Evolutionary conservation across 2,888 invertebrate genomes (phyloP).

Genomic region (Athetis lepigone): DNA sequence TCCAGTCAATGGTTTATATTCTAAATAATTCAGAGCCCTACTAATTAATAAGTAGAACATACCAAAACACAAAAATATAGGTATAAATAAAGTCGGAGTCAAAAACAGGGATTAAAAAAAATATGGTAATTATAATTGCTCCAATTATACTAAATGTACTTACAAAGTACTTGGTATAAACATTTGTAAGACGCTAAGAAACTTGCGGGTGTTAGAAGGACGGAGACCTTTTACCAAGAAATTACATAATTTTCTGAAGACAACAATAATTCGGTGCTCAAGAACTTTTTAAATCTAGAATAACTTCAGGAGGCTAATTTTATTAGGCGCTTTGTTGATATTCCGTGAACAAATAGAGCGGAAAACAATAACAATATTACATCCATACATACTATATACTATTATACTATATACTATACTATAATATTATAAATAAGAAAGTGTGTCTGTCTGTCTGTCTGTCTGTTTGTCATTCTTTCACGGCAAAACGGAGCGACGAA

Average conservation of each 20-base stretch:
- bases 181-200: slow-evolving; percentile 9
- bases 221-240: slow-evolving; percentile 5
- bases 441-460: no score
- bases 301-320: slow-evolving; percentile 23
- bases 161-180: slow-evolving; percentile 25
- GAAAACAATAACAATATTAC: not conserved
- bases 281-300: not conserved
- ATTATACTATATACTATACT: no score
- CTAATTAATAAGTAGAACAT: no score
- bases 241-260: slow-evolving; percentile 28
- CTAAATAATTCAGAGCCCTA: no score
- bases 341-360: not conserved
- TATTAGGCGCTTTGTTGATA: not conserved
- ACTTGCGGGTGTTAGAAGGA: not conserved
- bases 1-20: no score
- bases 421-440: no score
- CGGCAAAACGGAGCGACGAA: no score
- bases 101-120: not conserved
- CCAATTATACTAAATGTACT: slow-evolving; percentile 22
- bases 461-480: no score
- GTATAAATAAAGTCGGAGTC: not conserved
- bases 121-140: slow-evolving; percentile 10
- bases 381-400: no score
- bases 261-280: slow-evolving; percentile 18
- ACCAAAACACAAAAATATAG: no score